Evolutionary conservation across 2,797 vertebrate species (phyloP), one percentile per base, ranked within the genome.

Genomic region (Anisognathus igniventris): DNA sequence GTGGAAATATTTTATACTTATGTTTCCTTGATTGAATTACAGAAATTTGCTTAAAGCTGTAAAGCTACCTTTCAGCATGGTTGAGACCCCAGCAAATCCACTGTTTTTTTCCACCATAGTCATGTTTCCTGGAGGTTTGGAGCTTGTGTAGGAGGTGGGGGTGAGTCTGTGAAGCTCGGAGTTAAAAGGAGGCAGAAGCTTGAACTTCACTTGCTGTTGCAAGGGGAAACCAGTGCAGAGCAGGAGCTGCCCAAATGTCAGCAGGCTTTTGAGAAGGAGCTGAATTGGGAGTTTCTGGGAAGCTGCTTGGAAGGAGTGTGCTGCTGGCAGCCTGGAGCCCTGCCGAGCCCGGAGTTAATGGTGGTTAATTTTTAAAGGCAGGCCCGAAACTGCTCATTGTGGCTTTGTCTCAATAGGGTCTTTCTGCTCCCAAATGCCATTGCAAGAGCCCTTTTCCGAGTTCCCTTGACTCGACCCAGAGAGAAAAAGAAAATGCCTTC

Each of bases 361-460:
- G 84, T 81, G 94, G 96, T 97, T 97, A 94, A 97, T 94, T 94
- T 95, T 94, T 95, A 90, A 97, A 96, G 94, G 86, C 79, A 86
- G 85, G 85, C 94, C 79, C 23, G 4, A 96, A 96, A 77, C 76
- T 84, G 80, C 81, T 86, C 65, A 86, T 92, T 86, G 74, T 94
- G 95, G 72, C 94, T 92, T 47, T 79, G 68, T 94, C 78, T 94
- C 95, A 92, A 79, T 86, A 71, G 90, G 92, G 95, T 76, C 81
- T 92, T 93, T 92, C 94, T 96, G 93, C 95, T 89, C 9, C 91
- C 72, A 75, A 96, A 89, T 92, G 65, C 70, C 48, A 9, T 45
- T 81, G 80, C 91, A 77, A 45, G 89, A 89, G 58, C 88, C 44
- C 48, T 84, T 82, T 73, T 89, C 84, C 82, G 96, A 85, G 76